Evolutionary conservation across 2,888 invertebrate genomes (phyloP).

Genomic region (Lamproptera curius): DNA sequence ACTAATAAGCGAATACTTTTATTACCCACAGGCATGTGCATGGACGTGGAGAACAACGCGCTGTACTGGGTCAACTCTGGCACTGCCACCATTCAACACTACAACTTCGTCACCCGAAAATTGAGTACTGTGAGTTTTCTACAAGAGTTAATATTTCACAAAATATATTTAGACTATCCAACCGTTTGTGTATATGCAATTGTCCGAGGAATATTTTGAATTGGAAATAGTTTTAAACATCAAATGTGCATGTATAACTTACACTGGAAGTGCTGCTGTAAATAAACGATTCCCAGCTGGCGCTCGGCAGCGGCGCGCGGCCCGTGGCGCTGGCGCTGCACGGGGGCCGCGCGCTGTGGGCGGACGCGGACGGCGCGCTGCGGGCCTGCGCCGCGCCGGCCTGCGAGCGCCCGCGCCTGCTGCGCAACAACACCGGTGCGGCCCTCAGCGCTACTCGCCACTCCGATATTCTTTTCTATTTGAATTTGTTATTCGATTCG

Average conservation of each 20-base stretch:
- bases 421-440: constrained; percentile 79
- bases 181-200: no score
- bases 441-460: no score
- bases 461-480: no score
- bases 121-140: constrained; percentile 30
- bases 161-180: no score
- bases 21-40: constrained; percentile 70
- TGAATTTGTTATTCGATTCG: no score
- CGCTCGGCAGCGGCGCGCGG: constrained; percentile 51
- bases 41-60: constrained; percentile 77
- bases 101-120: constrained; percentile 64
- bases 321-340: constrained; percentile 84
- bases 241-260: no score
- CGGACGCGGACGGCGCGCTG: constrained; percentile 76
- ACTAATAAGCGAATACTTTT: no score
- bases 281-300: no score
- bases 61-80: constrained; percentile 82
- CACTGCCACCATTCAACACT: constrained; percentile 77
- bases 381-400: constrained; percentile 80
- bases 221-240: no score
- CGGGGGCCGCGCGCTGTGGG: constrained; percentile 81
- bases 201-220: no score
- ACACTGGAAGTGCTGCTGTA: no score
- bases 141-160: no score
- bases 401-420: constrained; percentile 43